These are phyloP conservation scores for Heliconius hewitsoni DNA, from an alignment of 1,140 invertebrate genomes.

Conservation along the genomic window DNA sequence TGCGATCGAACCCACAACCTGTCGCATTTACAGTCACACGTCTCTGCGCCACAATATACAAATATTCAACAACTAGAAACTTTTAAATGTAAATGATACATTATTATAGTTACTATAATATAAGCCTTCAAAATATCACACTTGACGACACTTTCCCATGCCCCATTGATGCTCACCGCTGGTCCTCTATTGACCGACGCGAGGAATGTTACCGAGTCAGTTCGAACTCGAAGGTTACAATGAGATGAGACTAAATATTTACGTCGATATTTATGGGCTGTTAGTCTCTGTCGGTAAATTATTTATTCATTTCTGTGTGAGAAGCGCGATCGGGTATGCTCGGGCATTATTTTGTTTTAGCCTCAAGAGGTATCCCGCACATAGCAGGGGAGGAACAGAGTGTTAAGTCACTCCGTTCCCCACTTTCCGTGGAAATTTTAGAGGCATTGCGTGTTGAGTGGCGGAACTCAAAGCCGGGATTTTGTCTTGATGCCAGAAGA, in stretches of 20 bases:
- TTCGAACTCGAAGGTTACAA: constrained; percentile 39
- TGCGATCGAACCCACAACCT: too few relatives aligned
- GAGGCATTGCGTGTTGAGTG: too few relatives aligned
- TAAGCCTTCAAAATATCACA: constrained; percentile 37
- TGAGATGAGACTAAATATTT: constrained; percentile 36
- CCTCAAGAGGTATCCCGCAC: too few relatives aligned
- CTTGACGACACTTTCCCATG: constrained; percentile 38
- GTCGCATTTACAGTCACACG: too few relatives aligned
- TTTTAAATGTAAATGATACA: background rate
- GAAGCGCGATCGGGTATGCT: background rate
- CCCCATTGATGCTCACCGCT: constrained; percentile 32
- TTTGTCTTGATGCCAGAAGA: too few relatives aligned
- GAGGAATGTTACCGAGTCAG: constrained; percentile 40
- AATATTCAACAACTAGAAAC: background rate
- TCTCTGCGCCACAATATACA: background rate
- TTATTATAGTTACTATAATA: background rate
- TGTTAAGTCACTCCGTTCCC: too few relatives aligned
- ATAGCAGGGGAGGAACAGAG: too few relatives aligned
- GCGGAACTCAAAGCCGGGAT: too few relatives aligned
- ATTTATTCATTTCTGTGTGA: constrained; percentile 12
- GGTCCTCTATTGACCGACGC: constrained; percentile 39
- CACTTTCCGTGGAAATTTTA: too few relatives aligned
- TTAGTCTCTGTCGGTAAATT: constrained; percentile 33
- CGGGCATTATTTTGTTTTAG: background rate
- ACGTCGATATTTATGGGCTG: constrained; percentile 39